Base-by-base conservation (phyloP, 2,888 invertebrate genomes). In the Drosophila testacea region DNA sequence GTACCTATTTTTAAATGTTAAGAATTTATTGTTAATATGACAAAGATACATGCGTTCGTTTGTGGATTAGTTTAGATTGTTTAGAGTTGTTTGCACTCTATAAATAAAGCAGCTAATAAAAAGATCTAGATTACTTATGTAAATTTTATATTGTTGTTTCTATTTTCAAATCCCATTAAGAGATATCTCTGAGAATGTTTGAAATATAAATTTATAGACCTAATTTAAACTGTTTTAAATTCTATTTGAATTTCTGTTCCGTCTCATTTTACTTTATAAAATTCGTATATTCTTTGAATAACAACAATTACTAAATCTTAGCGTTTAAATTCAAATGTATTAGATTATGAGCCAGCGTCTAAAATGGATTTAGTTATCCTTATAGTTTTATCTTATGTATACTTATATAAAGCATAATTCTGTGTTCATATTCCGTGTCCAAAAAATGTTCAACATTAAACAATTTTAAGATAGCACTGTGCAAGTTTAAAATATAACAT, bases 141-240 rank as follows among this genome's bases (percentile, higher is more conserved):
- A n/a, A 6, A 44, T 11, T 30, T 28, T 47, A n/a, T 13, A 30
- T 30, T 28, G 47, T 13, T 47, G 47, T 22, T 30, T 30, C 13
- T 13, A 47, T 47, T 47, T 13, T 7, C 30, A 13, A 30, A 47
- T 5, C 0, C 41, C 41, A 41, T 16, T 39, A 7, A 7, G 6
- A 13, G 39, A 42, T 42, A 10, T 4, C 28, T 30, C 2, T 30
- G 30, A 4, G 1, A 30, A 10, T 47, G 30, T 30, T 30, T 47
- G 30, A 13, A 5, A 4, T 47, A 9, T 38, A 10, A 36, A 36
- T 51, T 51, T 50, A 27, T 51, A 3, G n/a, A n/a, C 22, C n/a
- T n/a, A n/a, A 7, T n/a, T 51, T 38, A 9, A 51, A 38, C 5
- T 51, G 27, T 27, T 51, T 51, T 51, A 4, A 38, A 36, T 38